A percentile compares a stretch with the other conserved stretches of the same genome.
Evolutionary conservation across 2,113 vertebrate genomes (phyloP).

Genomic region (Cyanistes caeruleus): DNA sequence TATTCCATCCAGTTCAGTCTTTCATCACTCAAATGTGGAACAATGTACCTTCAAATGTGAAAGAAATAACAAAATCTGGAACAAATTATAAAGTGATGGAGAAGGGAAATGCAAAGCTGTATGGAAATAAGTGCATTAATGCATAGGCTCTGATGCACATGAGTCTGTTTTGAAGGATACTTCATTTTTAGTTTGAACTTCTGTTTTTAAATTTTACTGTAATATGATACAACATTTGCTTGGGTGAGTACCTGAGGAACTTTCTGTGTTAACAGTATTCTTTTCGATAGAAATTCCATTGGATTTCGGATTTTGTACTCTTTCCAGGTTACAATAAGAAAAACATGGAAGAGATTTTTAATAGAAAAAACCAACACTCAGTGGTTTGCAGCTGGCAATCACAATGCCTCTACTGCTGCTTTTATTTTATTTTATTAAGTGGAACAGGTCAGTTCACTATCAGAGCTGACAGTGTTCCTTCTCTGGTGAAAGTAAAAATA

Average conservation of each 20-base stretch:
- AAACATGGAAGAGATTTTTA: constrained; percentile 60
- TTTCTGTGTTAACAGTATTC: constrained; percentile 59
- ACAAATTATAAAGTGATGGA: constrained; percentile 66
- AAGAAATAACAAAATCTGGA: constrained; percentile 72
- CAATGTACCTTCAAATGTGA: constrained; percentile 19
- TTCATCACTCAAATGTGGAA: constrained; percentile 52
- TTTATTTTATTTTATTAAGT: constrained; percentile 50
- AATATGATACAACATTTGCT: constrained; percentile 48
- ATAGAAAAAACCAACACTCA: constrained; percentile 59
- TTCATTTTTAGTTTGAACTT: constrained; percentile 59
- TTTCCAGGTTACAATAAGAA: constrained; percentile 72
- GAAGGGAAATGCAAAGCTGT: constrained; percentile 51
- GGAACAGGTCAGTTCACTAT: neutral
- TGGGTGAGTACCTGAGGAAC: constrained; percentile 45
- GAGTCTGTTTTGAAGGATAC: constrained; percentile 57
- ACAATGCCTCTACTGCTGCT: neutral
- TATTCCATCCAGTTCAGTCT: constrained; percentile 40
- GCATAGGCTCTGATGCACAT: neutral
- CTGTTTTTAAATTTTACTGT: constrained; percentile 58
- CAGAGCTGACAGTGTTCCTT: neutral
- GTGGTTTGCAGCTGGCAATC: constrained; percentile 62
- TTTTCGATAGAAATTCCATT: constrained; percentile 60
- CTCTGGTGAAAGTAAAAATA: neutral
- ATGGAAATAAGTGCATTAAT: constrained; percentile 60
- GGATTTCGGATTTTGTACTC: constrained; percentile 63